phyloP scores from a whole-genome alignment of 1,140 invertebrate genomes.

The Drosophila parvula region DNA sequence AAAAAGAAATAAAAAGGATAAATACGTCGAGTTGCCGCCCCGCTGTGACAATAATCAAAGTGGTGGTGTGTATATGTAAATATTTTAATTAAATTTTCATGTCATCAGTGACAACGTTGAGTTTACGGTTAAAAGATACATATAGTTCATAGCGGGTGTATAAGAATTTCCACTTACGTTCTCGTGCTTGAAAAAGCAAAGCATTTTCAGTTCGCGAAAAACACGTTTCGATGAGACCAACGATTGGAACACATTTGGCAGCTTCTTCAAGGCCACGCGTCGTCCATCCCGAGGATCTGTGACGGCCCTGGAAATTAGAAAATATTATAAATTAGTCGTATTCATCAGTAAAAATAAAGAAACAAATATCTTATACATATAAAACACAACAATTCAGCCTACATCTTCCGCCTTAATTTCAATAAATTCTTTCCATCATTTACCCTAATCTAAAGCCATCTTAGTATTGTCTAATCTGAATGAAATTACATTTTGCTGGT shows the following conservation, averaged over 20 bases:
- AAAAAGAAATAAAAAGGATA: constrained; percentile 34
- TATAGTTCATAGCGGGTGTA: constrained; percentile 2
- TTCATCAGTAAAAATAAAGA: background rate
- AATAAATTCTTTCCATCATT: background rate
- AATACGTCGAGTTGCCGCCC: constrained; percentile 1
- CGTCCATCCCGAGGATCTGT: constrained; percentile 99
- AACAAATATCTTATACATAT: background rate
- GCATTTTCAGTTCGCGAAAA: constrained; percentile 99
- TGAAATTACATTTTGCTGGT: background rate
- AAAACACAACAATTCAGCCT: background rate
- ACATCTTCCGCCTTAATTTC: background rate
- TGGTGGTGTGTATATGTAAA: constrained; percentile 30
- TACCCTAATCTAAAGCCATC: background rate
- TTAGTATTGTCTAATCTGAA: too few species aligned
- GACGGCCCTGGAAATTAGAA: constrained; percentile 93
- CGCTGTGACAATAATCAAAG: constrained; percentile 41
- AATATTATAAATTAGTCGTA: constrained; percentile 33
- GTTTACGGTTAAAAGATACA: constrained; percentile 2
- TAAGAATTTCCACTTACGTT: constrained; percentile 89
- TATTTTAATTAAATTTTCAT: constrained; percentile 72
- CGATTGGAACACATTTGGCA: constrained; percentile 99
- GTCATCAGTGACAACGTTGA: constrained; percentile 51
- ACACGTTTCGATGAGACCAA: constrained; percentile 98
- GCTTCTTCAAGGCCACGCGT: constrained; percentile 99
- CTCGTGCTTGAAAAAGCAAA: constrained; percentile 99